phyloP scores from a whole-genome alignment of 2,797 vertebrate genomes.

The Erpetoichthys calabaricus region DNA sequence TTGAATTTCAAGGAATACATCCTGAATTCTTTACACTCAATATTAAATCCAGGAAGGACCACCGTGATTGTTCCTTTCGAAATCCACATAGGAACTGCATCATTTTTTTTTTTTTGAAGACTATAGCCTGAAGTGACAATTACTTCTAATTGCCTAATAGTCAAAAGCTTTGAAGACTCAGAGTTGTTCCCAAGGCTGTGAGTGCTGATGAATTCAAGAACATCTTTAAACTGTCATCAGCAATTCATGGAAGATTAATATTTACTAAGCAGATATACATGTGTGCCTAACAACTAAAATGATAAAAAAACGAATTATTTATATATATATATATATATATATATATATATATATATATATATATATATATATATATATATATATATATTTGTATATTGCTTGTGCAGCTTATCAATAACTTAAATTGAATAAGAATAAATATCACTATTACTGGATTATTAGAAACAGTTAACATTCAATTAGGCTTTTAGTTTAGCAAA shows the following conservation, averaged over 20 bases:
- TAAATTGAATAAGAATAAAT: too few relatives aligned
- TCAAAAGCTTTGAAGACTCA: conserved; percentile 59
- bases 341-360: too few relatives aligned
- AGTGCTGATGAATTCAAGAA: conserved; percentile 37
- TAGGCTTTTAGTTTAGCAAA: too few relatives aligned
- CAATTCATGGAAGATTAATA: conserved; percentile 52
- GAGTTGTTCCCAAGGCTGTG: conserved; percentile 33
- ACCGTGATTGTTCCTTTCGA: conserved; percentile 14
- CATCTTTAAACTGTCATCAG: conserved; percentile 60
- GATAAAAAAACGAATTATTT: conserved; percentile 14
- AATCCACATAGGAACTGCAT: conserved; percentile 11
- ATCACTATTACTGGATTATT: too few relatives aligned
- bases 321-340: too few relatives aligned
- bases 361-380: too few relatives aligned
- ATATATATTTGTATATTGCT: too few relatives aligned
- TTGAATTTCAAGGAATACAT: conserved; percentile 52
- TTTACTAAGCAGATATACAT: conserved; percentile 54
- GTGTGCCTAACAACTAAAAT: conserved; percentile 16
- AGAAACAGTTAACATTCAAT: too few relatives aligned
- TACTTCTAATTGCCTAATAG: conserved; percentile 52
- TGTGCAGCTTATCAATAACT: too few relatives aligned
- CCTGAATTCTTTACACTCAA: conserved; percentile 32
- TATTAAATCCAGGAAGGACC: conserved; percentile 25
- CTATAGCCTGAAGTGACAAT: conserved; percentile 42
- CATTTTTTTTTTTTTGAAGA: conserved; percentile 22